Evolutionary conservation across 2,888 invertebrate genomes (phyloP).

Genomic region (Patella depressa): DNA sequence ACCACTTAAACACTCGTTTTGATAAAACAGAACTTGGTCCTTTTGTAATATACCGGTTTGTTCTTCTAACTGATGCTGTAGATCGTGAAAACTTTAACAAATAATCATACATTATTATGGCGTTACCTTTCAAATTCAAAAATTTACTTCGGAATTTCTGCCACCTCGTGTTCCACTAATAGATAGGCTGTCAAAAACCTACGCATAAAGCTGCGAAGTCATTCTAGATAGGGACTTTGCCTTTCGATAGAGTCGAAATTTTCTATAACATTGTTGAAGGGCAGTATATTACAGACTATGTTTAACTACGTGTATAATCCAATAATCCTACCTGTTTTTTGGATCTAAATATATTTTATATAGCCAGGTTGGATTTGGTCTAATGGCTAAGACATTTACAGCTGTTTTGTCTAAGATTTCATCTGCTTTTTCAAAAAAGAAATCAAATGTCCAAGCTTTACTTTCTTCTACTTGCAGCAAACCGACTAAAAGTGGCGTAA

Average conservation of each 20-base stretch:
- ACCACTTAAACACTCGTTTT: not conserved
- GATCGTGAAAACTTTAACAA: not conserved
- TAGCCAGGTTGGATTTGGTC: slow-evolving; percentile 1
- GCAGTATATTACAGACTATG: no score
- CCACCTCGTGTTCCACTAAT: no score
- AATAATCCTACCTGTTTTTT: not conserved
- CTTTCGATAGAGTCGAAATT: no score
- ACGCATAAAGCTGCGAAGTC: no score
- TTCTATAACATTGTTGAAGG: no score
- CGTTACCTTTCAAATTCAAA: no score
- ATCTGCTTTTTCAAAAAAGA: slow-evolving; percentile 91
- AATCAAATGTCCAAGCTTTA: slow-evolving; percentile 92
- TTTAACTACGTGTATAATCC: no score
- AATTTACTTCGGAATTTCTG: no score
- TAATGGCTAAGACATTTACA: slow-evolving; percentile 51
- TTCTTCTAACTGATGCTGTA: not conserved
- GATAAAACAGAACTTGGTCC: not conserved
- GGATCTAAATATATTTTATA: slow-evolving; percentile 4
- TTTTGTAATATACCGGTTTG: not conserved
- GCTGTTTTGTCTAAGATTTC: slow-evolving; percentile 76
- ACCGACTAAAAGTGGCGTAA: slow-evolving; percentile 90
- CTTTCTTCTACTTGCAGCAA: slow-evolving; percentile 89
- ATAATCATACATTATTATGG: no score
- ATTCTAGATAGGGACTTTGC: no score
- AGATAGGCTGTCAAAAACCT: no score